Conservation (phyloP, 2,888 invertebrate genomes). For the Phragmatobia fuliginosa region DNA sequence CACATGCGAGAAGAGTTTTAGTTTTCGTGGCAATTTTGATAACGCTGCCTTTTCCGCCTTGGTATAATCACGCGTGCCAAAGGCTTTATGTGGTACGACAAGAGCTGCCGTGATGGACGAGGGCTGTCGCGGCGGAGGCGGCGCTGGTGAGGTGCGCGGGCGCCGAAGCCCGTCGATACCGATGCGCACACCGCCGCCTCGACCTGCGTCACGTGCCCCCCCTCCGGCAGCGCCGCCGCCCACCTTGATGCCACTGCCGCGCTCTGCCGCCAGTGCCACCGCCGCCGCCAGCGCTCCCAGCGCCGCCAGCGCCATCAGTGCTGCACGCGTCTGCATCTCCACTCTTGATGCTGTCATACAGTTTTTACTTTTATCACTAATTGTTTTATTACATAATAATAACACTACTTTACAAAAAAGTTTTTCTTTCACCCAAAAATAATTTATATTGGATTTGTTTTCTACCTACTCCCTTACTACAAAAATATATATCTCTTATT, state of each 20-base stretch:
- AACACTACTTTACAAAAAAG: no score
- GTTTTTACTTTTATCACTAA: neutral
- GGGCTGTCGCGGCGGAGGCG: conserved; percentile 78
- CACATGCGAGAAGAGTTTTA: conserved; percentile 90
- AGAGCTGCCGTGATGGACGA: conserved; percentile 89
- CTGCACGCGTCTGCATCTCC: conserved; percentile 81
- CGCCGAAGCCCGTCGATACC: conserved; percentile 75
- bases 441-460: no score
- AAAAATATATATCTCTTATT: no score
- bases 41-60: conserved; percentile 90
- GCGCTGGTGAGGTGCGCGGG: conserved; percentile 79
- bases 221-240: conserved; percentile 69
- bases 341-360: conserved; percentile 70
- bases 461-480: no score
- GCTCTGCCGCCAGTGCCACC: conserved; percentile 71
- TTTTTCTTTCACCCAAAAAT: no score
- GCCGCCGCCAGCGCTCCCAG: conserved; percentile 73
- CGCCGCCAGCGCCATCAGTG: conserved; percentile 78
- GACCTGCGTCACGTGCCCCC: conserved; percentile 70
- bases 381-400: neutral
- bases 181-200: conserved; percentile 76
- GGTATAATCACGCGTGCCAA: conserved; percentile 91
- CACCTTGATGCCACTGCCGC: conserved; percentile 78
- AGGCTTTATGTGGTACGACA: conserved; percentile 92
- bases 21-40: conserved; percentile 88